Evolutionary conservation across 2,113 vertebrate genomes (phyloP), one percentile per base, ranked within the genome.

Genomic region (Lota lota): DNA sequence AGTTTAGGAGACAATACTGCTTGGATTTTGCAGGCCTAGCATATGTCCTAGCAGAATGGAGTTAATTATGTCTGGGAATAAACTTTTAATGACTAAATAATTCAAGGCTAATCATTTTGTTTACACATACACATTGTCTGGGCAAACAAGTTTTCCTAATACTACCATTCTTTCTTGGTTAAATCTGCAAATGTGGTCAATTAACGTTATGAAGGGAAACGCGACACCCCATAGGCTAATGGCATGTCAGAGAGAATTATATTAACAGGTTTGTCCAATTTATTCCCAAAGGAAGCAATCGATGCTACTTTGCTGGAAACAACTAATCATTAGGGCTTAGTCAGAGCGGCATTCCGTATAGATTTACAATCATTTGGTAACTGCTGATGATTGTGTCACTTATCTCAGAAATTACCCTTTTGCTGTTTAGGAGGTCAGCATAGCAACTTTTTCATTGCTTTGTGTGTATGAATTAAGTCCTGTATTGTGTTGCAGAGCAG

Each of bases 261-360:
- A 8, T 47, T 8, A 11, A 47, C 40, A 47, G 40, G 40, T 47
- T 20, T 62, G 66, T 70, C 66, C 60, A 57, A 58, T 84, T 79
- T 82, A 62, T 64, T 75, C 78, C 50, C 50, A 3, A 17, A 8
- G 56, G 50, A 74, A 67, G 40, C 50, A 65, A 84, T 86, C 82
- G 67, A 73, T 79, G 62, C 15, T n/a, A 28, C 47, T 67, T 65
- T 69, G 61, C 58, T 77, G 72, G 73, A 67, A 68, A 56, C 61
- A 63, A 12, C 76, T 67, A 17, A 20, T 66, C 50, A 74, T 66
- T 65, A 33, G 66, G 50, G 72, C 56, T 61, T 66, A 77, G 72
- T 67, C 78, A 67, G 68, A 3, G 67, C 1, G 62, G 40, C 61
- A 58, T 33, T 77, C 47, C 53, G 65, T 57, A 47, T 21, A 4